phyloP scores from a whole-genome alignment of 2,888 invertebrate species.

The Microctonus aethiopoides region DNA sequence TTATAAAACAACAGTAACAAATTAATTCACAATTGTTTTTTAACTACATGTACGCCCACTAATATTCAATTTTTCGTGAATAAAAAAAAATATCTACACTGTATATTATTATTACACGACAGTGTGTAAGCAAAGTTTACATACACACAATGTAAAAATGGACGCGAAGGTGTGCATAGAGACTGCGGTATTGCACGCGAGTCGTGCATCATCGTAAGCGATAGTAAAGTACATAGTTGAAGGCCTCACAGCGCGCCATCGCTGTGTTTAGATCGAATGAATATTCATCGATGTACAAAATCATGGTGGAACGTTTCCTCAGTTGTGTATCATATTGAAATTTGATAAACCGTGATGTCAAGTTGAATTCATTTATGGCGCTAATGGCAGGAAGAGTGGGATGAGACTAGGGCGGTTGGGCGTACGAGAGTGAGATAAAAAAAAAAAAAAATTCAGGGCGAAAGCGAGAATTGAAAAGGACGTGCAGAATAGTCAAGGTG shows the following conservation, averaged over 20 bases:
- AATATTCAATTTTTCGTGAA: conserved; percentile 26
- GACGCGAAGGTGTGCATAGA: conserved; percentile 7
- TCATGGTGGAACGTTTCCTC: conserved; percentile 52
- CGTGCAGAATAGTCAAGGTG: conserved; percentile 38
- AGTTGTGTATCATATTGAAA: conserved; percentile 21
- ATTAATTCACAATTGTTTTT: neutral
- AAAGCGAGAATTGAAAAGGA: conserved; percentile 17
- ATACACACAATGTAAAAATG: no score
- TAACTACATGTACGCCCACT: conserved; percentile 15
- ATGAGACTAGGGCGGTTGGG: conserved; percentile 36
- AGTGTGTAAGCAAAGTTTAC: conserved; percentile 9
- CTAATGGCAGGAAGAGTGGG: conserved; percentile 46
- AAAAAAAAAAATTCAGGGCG: neutral
- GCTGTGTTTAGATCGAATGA: conserved; percentile 48
- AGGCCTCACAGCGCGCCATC: conserved; percentile 14
- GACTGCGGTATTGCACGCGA: conserved; percentile 56
- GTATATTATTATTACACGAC: neutral
- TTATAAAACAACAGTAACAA: conserved; percentile 20
- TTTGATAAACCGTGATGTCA: conserved; percentile 52
- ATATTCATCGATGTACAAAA: conserved; percentile 58
- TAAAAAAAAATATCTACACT: neutral
- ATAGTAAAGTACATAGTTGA: conserved; percentile 54
- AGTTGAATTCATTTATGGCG: conserved; percentile 53
- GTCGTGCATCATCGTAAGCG: conserved; percentile 60
- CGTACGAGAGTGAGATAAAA: neutral